Base-by-base conservation (phyloP, 2,797 vertebrate genomes). In the Anguilla pacifica region DNA sequence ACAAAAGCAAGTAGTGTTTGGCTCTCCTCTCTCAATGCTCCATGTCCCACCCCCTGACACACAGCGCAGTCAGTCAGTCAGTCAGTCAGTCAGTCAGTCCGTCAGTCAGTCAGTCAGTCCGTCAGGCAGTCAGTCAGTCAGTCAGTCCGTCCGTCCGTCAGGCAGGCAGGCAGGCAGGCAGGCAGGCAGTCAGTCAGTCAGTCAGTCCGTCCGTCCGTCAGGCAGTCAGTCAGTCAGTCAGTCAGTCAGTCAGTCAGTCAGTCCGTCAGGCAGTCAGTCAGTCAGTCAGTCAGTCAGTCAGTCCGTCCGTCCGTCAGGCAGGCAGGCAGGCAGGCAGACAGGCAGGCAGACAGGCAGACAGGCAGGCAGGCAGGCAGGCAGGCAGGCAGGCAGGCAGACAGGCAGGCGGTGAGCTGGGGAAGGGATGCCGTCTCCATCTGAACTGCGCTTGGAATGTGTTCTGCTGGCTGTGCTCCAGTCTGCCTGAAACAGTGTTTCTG, bases 1-100 rank as follows among this genome's bases (percentile, higher is more conserved):
- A 95, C 92, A 92, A 90, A 96, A 94, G 89, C 91, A 86, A 87
- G 91, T 91, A 93, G 94, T 95, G 93, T 95, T 94, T 89, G 88
- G 89, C 74, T 86, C 43, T 83, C 79, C 84, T 82, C 64, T 79
- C 85, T 87, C 86, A 82, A 86, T 0, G 79, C 61, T 19, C 61
- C 43, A 35, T 25, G 64, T 67, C 85, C 2, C 85, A 82, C 31
- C 35, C 53, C 13, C 39, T 51, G 81, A 85, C 85, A 57, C 87
- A 83, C 55, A 15, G 46, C 3, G 70, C n/a, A 53, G 46, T 83
- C 0, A 55, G 53, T 10, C 11, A 55, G 53, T 10, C 53, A 10
- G 53, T 55, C 1, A 15, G 11, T 15, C 9, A 55, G 7, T 0
- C 53, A 55, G 7, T 0, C 53, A 15, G 53, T 15, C 9, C 35